These are phyloP conservation scores for Clarias laeviceps DNA, from an alignment of 2,797 vertebrate species.

Conservation along the genomic window DNA sequence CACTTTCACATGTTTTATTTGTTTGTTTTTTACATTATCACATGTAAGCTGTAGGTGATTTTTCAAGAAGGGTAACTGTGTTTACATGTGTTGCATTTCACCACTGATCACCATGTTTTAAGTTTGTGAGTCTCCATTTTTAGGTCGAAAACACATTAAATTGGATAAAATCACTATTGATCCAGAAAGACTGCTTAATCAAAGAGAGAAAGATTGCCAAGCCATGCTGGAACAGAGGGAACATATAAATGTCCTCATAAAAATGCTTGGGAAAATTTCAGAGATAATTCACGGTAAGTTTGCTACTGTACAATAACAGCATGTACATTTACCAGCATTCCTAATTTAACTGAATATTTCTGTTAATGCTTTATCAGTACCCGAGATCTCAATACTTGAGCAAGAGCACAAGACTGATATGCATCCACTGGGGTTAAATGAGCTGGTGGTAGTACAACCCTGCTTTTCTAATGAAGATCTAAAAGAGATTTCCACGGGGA, in stretches of 20 bases:
- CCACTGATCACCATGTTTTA: not conserved
- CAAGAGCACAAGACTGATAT: conserved; percentile 61
- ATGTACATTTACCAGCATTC: not conserved
- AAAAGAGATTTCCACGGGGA: not conserved
- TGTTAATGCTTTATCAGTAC: conserved; percentile 60
- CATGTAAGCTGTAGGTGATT: not conserved
- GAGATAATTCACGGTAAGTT: conserved; percentile 69
- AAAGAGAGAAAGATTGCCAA: conserved; percentile 65
- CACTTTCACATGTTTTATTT: not conserved
- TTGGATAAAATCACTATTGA: conserved; percentile 41
- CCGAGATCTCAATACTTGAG: conserved; percentile 65
- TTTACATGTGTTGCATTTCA: not conserved
- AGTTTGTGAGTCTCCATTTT: conserved; percentile 31
- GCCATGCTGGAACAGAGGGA: conserved; percentile 51
- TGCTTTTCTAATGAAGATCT: conserved; percentile 48
- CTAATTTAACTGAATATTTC: not conserved
- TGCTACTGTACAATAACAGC: not conserved
- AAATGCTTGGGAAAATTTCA: conserved; percentile 73
- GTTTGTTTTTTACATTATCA: not conserved
- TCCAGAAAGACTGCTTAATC: conserved; percentile 59
- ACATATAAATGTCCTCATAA: conserved; percentile 68
- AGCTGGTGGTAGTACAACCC: conserved; percentile 63
- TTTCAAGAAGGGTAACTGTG: not conserved
- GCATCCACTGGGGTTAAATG: conserved; percentile 54
- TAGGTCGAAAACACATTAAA: conserved; percentile 62